phyloP scores from a whole-genome alignment of 1,140 invertebrate genomes.

The Pseudomyrmex pallidus region DNA sequence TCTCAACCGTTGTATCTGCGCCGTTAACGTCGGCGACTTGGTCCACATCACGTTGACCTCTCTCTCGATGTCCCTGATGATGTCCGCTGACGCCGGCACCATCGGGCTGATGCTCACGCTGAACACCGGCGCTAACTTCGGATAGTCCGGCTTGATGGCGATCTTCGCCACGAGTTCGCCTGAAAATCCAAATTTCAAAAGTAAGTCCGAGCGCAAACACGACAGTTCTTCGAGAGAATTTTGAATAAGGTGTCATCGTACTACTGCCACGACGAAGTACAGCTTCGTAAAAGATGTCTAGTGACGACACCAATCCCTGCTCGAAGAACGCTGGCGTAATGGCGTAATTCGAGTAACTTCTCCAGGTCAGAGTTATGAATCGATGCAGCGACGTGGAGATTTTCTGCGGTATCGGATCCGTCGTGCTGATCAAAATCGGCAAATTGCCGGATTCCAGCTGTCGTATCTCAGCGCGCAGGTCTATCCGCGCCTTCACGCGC shows the following conservation, averaged over 20 bases:
- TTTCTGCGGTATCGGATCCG: constrained; percentile 80
- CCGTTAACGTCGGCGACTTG: constrained; percentile 87
- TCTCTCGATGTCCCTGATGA: constrained; percentile 82
- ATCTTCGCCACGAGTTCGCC: constrained; percentile 92
- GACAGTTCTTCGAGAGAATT: not conserved
- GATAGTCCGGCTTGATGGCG: constrained; percentile 93
- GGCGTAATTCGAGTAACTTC: constrained; percentile 75
- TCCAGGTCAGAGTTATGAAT: constrained; percentile 80
- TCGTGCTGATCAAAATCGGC: constrained; percentile 69
- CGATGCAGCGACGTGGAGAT: constrained; percentile 77
- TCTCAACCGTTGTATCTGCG: constrained; percentile 92
- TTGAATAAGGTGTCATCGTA: constrained; percentile 76
- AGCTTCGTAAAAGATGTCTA: constrained; percentile 90
- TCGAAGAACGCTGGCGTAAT: constrained; percentile 74
- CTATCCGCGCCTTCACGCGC: constrained; percentile 90
- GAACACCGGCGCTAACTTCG: constrained; percentile 91
- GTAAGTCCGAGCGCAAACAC: not conserved
- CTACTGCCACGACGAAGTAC: constrained; percentile 89
- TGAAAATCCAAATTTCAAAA: constrained; percentile 69
- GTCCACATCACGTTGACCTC: constrained; percentile 84
- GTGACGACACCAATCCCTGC: constrained; percentile 86
- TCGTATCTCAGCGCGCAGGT: constrained; percentile 91
- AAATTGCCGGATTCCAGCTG: constrained; percentile 89
- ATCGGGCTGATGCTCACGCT: constrained; percentile 87
- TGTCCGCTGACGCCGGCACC: constrained; percentile 71